Base-by-base conservation (phyloP, 2,888 invertebrate species). In the Nemotelus nigrinus region DNA sequence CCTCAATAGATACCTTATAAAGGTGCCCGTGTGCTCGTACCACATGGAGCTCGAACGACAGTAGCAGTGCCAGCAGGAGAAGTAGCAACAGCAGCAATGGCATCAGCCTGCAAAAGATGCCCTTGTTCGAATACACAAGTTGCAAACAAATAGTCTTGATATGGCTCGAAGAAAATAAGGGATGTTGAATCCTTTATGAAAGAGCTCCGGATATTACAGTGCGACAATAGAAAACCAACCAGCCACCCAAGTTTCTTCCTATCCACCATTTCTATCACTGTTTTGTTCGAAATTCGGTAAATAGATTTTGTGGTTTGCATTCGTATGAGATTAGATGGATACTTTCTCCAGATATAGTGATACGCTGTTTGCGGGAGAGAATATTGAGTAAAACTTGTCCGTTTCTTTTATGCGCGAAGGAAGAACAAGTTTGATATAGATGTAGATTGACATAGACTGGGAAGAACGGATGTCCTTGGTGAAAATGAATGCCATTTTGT, bases 141-240 rank as follows among this genome's bases (percentile, higher is more conserved):
- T 55, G 53, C 55, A 50, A 70, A 53, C 70, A 53, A 55, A 55
- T 39, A 70, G 70, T 55, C 55, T 53, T 2, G 7, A 70, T 55
- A 55, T 55, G 43, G 70, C 70, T 55, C 55, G 43, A 70, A 55
- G 70, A 70, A 70, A 70, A 70, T 70, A 70, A 50, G 70, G 70
- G 70, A 70, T 70, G 70, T 55, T 70, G 70, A 70, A 55, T 70
- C 50, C 70, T 70, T 48, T 55, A 70, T 70, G 70, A 70, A 70
- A 70, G 70, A 70, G 43, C 47, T 55, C 70, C 70, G 70, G 70
- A 70, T 70, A 70, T 70, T 70, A 70, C 70, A 70, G 50, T 55
- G 70, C 55, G 70, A 70, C 70, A 70, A 70, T 70, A 70, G 70
- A 70, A 70, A 70, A 60, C 60, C 60, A 60, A 60, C 25, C 60